Conservation (phyloP, 92 coral and sea anemone species). For the Phenganax subtilis region DNA sequence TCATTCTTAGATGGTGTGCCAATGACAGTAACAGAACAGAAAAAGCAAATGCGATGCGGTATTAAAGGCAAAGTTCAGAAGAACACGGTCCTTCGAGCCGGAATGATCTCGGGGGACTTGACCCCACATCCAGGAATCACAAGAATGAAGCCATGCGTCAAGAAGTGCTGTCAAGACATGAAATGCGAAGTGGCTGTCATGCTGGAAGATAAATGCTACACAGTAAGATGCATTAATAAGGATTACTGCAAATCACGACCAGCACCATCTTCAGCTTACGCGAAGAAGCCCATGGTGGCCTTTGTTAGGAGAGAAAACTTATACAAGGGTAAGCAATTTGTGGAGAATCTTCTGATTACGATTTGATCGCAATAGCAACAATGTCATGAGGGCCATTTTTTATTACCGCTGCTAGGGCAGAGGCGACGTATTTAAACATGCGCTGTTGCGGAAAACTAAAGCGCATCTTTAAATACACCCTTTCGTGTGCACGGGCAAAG, state of each 20-base stretch:
- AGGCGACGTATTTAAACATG: too few species aligned
- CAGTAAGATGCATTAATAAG: conserved; percentile 72
- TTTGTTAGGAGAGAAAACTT: conserved; percentile 80
- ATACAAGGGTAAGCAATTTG: conserved; percentile 63
- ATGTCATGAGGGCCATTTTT: too few species aligned
- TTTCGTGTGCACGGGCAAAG: too few species aligned
- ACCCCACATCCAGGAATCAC: conserved; percentile 66
- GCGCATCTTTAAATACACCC: too few species aligned
- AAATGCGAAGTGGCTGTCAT: conserved; percentile 92
- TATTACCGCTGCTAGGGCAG: too few species aligned
- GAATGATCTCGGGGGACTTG: conserved; percentile 90
- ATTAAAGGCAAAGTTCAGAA: conserved; percentile 75
- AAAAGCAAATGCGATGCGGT: conserved; percentile 58
- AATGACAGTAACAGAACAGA: conserved; percentile 52
- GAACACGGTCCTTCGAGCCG: conserved; percentile 81
- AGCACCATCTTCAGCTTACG: conserved; percentile 75
- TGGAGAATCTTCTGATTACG: too few species aligned
- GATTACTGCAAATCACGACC: conserved; percentile 74
- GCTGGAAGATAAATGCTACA: conserved; percentile 83
- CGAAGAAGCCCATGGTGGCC: conserved; percentile 74
- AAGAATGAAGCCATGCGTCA: conserved; percentile 72
- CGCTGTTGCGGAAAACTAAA: too few species aligned
- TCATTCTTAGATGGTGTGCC: conserved; percentile 53
- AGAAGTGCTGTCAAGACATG: conserved; percentile 70
- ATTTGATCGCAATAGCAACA: too few species aligned